Evolutionary conservation across 2,888 invertebrate genomes (phyloP).

Genomic region (Rhodophaea formosa): DNA sequence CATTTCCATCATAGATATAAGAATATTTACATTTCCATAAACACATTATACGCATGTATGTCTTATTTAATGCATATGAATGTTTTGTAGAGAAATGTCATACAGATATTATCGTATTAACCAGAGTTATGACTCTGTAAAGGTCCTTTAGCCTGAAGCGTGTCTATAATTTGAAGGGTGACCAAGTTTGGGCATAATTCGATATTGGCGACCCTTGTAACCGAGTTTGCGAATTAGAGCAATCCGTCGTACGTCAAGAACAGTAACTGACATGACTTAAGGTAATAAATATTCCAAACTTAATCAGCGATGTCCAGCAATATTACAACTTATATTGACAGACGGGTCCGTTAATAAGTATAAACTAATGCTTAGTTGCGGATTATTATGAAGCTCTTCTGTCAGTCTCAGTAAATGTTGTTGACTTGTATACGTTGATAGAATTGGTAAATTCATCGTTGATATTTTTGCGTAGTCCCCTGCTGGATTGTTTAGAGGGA

Average conservation of each 20-base stretch:
- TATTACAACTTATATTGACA: neutral
- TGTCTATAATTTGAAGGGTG: conserved; percentile 32
- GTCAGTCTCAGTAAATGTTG: too few species aligned
- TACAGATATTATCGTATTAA: conserved; percentile 47
- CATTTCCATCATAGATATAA: too few species aligned
- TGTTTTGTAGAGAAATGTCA: conserved; percentile 29
- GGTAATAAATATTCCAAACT: conserved; percentile 35
- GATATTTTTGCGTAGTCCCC: too few species aligned
- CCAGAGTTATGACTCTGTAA: conserved; percentile 42
- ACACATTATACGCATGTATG: too few species aligned
- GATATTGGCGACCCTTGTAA: conserved; percentile 59
- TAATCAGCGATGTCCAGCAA: neutral
- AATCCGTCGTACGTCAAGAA: conserved; percentile 53
- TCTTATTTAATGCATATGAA: too few species aligned
- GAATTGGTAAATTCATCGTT: too few species aligned
- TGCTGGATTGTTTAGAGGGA: too few species aligned
- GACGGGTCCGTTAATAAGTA: neutral
- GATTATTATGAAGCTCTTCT: too few species aligned
- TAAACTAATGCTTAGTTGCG: neutral
- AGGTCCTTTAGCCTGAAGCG: conserved; percentile 29
- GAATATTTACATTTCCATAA: too few species aligned
- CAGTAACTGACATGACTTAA: conserved; percentile 33
- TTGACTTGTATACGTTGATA: too few species aligned
- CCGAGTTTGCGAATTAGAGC: conserved; percentile 56
- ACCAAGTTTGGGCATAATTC: conserved; percentile 54